Conservation (phyloP, 2,888 invertebrate species). For the Eupithecia insigniata region DNA sequence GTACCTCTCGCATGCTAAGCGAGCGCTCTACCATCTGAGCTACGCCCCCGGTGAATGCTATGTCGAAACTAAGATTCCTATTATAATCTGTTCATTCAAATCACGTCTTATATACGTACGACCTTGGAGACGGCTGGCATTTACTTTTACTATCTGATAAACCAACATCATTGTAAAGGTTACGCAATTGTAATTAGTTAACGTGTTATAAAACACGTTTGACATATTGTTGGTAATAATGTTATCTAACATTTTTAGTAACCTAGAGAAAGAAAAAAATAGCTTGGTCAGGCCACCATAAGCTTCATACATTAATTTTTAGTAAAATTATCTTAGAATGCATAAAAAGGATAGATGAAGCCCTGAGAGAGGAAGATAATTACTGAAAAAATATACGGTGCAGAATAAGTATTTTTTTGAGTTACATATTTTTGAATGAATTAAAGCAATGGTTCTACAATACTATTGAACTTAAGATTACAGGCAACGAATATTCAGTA, state of each 20-base stretch:
- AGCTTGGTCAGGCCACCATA: not conserved
- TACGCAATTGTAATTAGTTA: constrained; percentile 1
- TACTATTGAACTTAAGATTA: no score
- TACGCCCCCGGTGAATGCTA: constrained; percentile 69
- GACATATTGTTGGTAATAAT: not conserved
- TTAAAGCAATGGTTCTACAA: no score
- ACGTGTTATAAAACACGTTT: not conserved
- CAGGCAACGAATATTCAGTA: no score
- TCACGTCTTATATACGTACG: not conserved
- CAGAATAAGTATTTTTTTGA: no score
- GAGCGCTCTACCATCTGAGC: constrained; percentile 85
- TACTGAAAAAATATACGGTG: no score
- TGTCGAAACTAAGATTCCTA: constrained; percentile 8
- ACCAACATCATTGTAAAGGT: not conserved
- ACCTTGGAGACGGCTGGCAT: not conserved
- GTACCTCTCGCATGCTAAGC: constrained; percentile 85
- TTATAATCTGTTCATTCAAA: not conserved
- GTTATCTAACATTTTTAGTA: not conserved
- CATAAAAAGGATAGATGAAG: no score
- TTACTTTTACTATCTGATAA: constrained; percentile 14
- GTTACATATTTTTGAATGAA: no score
- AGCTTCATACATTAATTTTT: not conserved
- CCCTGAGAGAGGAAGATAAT: no score
- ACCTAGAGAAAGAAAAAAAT: not conserved
- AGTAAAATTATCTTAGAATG: no score